These are phyloP conservation scores for Rapana venosa DNA, from an alignment of 2,888 invertebrate species.

Conservation along the genomic window DNA sequence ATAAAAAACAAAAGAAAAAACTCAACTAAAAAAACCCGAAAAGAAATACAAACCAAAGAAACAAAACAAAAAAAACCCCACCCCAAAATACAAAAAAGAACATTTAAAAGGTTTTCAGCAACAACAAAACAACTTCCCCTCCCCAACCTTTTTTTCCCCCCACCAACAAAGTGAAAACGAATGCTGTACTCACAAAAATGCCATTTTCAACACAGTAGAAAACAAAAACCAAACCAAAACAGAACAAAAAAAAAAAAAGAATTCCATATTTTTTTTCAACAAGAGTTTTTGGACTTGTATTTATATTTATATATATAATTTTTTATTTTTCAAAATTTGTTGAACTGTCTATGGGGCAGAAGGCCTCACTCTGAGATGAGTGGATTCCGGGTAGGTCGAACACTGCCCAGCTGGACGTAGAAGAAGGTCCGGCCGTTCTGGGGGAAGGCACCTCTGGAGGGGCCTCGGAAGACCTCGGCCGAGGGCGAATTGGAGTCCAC, in stretches of 20 bases:
- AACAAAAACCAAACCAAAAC: background rate
- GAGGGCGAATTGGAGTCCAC: constrained; percentile 27
- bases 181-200: background rate
- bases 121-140: too few relatives aligned
- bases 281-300: background rate
- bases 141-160: too few relatives aligned
- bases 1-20: too few relatives aligned
- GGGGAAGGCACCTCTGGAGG: background rate
- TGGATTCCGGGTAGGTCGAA: background rate
- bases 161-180: background rate
- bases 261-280: background rate
- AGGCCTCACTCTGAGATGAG: constrained; percentile 24
- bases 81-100: too few relatives aligned
- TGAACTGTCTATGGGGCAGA: background rate
- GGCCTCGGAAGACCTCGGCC: constrained; percentile 30
- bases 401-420: constrained; percentile 19
- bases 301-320: background rate
- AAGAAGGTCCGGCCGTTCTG: background rate
- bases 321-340: background rate
- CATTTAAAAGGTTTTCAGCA: too few relatives aligned
- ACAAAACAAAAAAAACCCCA: too few relatives aligned
- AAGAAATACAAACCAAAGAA: too few relatives aligned
- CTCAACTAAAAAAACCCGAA: too few relatives aligned
- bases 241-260: background rate
- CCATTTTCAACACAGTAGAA: background rate